Base-by-base conservation (phyloP, 2,113 vertebrate genomes). In the Copsychus sechellarum region DNA sequence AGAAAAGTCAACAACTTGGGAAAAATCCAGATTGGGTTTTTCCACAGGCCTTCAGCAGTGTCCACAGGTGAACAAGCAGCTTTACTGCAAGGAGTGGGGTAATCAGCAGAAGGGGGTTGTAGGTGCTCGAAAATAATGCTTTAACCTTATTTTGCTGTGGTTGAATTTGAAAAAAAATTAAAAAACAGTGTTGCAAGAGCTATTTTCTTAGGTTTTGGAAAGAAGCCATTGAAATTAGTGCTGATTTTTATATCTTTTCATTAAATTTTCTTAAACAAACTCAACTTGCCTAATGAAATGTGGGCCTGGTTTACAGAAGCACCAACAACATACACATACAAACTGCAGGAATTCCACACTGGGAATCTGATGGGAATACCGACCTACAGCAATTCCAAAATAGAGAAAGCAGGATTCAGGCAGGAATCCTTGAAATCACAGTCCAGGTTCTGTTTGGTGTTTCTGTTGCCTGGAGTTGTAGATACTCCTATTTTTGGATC, bases 191-290 rank as follows among this genome's bases (percentile, higher is more conserved):
- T 38, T 33, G 6, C 61, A 76, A 65, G 5, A 85, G 26, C 11
- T 50, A 0, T 76, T 82, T 71, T 53, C 31, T 72, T 34, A 66
- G 74, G 91, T 86, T 95, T 95, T 86, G 79, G 79, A 73, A 90
- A 93, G 92, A 74, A 78, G 56, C 36, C 51, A 34, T 10, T 51
- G 93, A 96, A 92, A 94, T 96, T 85, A 93, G 93, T 95, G 93
- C 88, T 93, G 90, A 54, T 10, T 88, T 42, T 38, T 24, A 1
- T 9, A 5, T 54, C 34, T 58, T 50, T 36, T 47, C 18, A 9
- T 69, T 87, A 12, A 8, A 3, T 90, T 84, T 90, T 43, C 19
- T 77, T 43, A 48, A 85, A 54, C n/a, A 23, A 14, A 20, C 33
- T 73, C 25, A 21, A 2, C 33, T 86, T 70, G 48, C 54, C 40